Evolutionary conservation across 2,113 vertebrate species (phyloP).

Genomic region (Puma concolor): DNA sequence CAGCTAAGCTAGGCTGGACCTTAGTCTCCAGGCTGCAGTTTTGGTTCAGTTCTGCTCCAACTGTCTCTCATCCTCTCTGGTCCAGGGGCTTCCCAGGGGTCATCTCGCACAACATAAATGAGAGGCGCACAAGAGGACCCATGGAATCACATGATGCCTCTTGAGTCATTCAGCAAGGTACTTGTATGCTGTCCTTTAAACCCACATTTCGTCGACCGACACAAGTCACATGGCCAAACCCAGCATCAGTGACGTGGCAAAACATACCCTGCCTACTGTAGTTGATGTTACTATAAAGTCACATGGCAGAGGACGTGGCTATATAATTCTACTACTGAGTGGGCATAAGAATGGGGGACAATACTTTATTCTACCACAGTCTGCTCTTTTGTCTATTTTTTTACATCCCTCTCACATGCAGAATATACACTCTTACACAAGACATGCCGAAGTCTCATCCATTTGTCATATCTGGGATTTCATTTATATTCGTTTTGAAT

Average conservation of each 20-base stretch:
- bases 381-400: not conserved
- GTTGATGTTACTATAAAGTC: not conserved
- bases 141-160: not conserved
- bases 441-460: not conserved
- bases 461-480: not conserved
- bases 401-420: not conserved
- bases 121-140: not conserved
- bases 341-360: not conserved
- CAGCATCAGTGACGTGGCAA: not conserved
- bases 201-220: not conserved
- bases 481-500: not conserved
- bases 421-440: not conserved
- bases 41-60: not conserved
- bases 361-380: not conserved
- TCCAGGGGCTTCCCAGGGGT: not conserved
- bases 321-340: not conserved
- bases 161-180: not conserved
- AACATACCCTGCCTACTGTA: not conserved
- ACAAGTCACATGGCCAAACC: not conserved
- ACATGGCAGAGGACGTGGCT: not conserved
- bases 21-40: not conserved
- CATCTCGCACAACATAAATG: not conserved
- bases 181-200: not conserved
- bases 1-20: not conserved
- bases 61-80: not conserved